These are phyloP conservation scores for Dissostichus mawsoni DNA, from an alignment of 2,113 vertebrate genomes.

Conservation along the genomic window DNA sequence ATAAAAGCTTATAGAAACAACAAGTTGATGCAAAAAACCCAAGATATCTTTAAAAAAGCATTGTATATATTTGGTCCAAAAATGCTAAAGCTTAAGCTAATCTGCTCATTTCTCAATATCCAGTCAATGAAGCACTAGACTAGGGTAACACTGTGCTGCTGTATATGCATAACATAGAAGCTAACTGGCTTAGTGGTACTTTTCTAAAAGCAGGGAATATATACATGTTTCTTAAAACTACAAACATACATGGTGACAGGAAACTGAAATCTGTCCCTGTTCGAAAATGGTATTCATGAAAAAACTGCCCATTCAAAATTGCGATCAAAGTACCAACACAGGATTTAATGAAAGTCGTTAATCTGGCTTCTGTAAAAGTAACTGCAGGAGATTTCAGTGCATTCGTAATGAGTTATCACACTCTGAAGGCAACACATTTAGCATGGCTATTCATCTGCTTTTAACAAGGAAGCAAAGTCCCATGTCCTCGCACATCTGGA, in stretches of 20 bases:
- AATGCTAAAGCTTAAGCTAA: conserved; percentile 63
- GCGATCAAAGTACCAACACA: conserved; percentile 9
- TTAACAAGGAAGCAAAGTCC: conserved; percentile 67
- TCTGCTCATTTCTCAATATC: conserved; percentile 59
- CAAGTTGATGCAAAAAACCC: conserved; percentile 36
- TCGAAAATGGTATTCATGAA: neutral
- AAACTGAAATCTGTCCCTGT: conserved; percentile 48
- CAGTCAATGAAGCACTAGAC: conserved; percentile 61
- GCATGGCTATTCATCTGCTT: conserved; percentile 82
- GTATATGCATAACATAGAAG: conserved; percentile 67
- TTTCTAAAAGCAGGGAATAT: conserved; percentile 71
- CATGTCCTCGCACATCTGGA: conserved; percentile 51
- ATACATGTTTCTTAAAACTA: conserved; percentile 55
- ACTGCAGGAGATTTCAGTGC: conserved; percentile 72
- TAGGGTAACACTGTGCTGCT: conserved; percentile 59
- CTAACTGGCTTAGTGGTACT: conserved; percentile 55
- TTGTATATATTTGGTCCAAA: conserved; percentile 54
- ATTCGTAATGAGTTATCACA: conserved; percentile 69
- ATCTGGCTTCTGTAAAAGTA: conserved; percentile 54
- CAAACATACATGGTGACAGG: conserved; percentile 37
- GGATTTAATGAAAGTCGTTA: conserved; percentile 9
- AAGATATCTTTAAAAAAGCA: conserved; percentile 41
- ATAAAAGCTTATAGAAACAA: conserved; percentile 68
- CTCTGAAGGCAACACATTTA: conserved; percentile 81
- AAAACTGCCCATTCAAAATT: conserved; percentile 3